phyloP scores from a whole-genome alignment of 2,797 vertebrate species.

The Gadopsis bispinosus region DNA sequence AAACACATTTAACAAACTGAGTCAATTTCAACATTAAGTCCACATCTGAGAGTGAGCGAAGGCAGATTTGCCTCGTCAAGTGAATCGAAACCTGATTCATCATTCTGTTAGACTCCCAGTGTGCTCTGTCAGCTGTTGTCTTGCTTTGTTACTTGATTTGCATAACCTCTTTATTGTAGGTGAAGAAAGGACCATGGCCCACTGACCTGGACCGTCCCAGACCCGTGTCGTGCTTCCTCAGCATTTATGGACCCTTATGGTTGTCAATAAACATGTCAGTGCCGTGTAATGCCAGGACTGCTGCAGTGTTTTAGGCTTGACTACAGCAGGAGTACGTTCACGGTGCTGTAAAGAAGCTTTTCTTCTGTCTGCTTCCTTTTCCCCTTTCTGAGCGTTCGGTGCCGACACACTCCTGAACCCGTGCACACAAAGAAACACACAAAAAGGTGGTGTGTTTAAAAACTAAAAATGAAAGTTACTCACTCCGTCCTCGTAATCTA shows the following conservation, averaged over 20 bases:
- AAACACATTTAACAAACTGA: neutral
- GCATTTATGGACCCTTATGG: neutral
- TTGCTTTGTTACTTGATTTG: neutral
- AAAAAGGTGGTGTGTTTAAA: neutral
- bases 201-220: neutral
- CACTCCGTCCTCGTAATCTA: neutral
- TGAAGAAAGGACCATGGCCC: neutral
- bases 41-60: neutral
- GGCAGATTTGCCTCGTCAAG: neutral
- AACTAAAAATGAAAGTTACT: neutral
- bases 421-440: neutral
- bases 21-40: too few relatives aligned
- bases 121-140: neutral
- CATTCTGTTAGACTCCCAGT: neutral
- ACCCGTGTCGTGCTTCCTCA: neutral
- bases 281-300: neutral
- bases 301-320: constrained; percentile 6
- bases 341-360: constrained; percentile 9
- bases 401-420: neutral
- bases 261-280: too few relatives aligned
- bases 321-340: neutral
- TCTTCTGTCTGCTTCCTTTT: neutral
- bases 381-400: constrained; percentile 8
- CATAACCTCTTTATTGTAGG: neutral
- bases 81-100: neutral